A percentile compares a stretch with the other conserved stretches of the same genome.
Conservation (phyloP, 1,140 invertebrate genomes). For the Magallana gigas region DNA sequence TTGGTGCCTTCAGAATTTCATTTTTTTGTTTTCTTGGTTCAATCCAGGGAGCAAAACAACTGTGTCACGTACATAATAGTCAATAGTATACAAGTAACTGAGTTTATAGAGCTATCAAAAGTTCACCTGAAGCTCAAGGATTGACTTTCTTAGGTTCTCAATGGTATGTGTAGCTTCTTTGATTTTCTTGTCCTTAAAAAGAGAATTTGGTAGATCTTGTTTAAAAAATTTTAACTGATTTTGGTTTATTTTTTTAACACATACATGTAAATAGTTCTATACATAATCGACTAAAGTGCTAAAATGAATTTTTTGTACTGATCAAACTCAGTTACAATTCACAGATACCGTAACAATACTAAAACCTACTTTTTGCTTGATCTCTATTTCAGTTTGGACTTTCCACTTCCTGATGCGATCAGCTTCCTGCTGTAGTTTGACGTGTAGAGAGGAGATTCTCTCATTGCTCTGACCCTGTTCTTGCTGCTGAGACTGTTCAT, state of each 20-base stretch:
- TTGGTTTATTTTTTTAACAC: no score
- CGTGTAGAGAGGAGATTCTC: slow-evolving; percentile 71
- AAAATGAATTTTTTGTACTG: no score
- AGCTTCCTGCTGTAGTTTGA: slow-evolving; percentile 74
- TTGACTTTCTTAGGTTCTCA: slow-evolving; percentile 73
- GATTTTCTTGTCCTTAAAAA: slow-evolving; percentile 73
- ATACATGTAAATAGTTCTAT: no score
- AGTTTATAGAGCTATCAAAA: background rate
- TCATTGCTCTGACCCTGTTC: slow-evolving; percentile 47
- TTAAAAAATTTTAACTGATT: no score
- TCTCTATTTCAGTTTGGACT: slow-evolving; percentile 75
- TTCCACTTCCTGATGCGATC: slow-evolving; percentile 78
- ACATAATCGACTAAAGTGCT: no score
- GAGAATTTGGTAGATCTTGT: no score
- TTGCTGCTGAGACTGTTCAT: slow-evolving; percentile 9
- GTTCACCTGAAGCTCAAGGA: slow-evolving; percentile 74
- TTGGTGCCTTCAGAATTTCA: no score
- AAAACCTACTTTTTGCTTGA: slow-evolving; percentile 74
- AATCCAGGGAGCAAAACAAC: no score
- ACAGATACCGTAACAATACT: background rate
- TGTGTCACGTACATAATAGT: no score
- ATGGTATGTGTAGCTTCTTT: slow-evolving; percentile 68
- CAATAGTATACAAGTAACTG: background rate
- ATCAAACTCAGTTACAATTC: background rate
- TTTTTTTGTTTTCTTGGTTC: no score